Evolutionary conservation across 1,140 invertebrate genomes (phyloP).

Genomic region (Stegodyphus dumicola): DNA sequence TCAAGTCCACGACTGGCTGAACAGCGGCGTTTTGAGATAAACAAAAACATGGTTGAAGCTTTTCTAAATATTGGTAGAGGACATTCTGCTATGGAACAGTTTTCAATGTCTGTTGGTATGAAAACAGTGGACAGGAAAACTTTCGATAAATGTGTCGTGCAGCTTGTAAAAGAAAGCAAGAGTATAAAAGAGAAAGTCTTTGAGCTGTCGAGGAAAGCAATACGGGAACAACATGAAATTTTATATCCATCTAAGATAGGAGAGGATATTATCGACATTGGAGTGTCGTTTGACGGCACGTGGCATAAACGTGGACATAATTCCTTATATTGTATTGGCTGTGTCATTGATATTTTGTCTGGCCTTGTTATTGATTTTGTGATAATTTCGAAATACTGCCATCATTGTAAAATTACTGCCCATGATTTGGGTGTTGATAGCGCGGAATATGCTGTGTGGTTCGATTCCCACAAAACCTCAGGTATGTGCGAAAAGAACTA

Average conservation of each 20-base stretch:
- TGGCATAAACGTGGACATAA: neutral
- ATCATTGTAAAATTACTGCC: neutral
- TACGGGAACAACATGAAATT: neutral
- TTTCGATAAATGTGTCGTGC: neutral
- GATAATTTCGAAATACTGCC: neutral
- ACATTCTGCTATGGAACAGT: too few relatives aligned
- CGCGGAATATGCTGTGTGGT: neutral
- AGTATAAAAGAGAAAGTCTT: neutral
- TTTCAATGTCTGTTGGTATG: too few relatives aligned
- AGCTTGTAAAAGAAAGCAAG: neutral
- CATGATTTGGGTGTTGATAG: neutral
- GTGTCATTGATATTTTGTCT: neutral
- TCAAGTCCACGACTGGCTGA: too few relatives aligned
- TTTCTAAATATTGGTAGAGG: too few relatives aligned
- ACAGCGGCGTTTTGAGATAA: too few relatives aligned
- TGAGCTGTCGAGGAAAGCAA: neutral
- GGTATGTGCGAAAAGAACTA: neutral
- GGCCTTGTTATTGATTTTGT: neutral
- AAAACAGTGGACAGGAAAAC: neutral
- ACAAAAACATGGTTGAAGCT: too few relatives aligned
- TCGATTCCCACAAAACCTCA: neutral
- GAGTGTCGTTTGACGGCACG: neutral
- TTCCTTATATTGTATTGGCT: neutral
- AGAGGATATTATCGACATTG: neutral
- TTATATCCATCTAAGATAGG: neutral